A percentile compares a stretch with the other conserved stretches of the same genome.
phyloP scores from a whole-genome alignment of 2,113 vertebrate genomes.

The Cisticola juncidis region DNA sequence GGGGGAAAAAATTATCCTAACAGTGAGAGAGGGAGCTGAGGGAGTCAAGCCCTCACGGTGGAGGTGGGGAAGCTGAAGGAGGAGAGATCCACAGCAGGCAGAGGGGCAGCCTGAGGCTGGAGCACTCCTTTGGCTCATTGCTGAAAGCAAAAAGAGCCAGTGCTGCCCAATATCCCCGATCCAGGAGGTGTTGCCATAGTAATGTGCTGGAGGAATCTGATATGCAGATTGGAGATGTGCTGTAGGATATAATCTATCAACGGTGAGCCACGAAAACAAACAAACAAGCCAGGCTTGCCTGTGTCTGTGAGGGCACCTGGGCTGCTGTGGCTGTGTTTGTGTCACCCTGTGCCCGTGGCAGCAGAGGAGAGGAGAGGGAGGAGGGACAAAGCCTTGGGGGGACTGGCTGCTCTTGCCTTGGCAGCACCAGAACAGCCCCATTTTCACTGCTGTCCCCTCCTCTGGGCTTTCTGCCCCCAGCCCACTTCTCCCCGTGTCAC shows the following conservation, averaged over 20 bases:
- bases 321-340: fast-evolving
- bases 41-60: background rate
- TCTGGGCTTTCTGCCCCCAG: background rate
- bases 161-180: background rate
- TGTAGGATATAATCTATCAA: background rate
- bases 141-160: background rate
- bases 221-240: background rate
- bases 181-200: slow-evolving; percentile 1
- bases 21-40: background rate
- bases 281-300: background rate
- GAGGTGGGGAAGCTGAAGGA: background rate
- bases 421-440: background rate
- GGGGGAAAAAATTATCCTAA: fast-evolving
- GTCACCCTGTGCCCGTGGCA: fast-evolving
- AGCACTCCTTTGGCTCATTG: background rate
- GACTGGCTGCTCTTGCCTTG: background rate
- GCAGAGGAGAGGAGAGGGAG: background rate
- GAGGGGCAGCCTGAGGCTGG: background rate
- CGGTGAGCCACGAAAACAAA: background rate
- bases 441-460: background rate
- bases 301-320: background rate
- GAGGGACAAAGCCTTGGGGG: background rate
- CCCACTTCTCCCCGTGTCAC: background rate
- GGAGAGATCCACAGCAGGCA: background rate
- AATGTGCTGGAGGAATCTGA: background rate